Percentiles rank a stretch among this genome's conserved stretches.
phyloP scores from a whole-genome alignment of 2,888 invertebrate genomes.

The Trissolcus japonicus region DNA sequence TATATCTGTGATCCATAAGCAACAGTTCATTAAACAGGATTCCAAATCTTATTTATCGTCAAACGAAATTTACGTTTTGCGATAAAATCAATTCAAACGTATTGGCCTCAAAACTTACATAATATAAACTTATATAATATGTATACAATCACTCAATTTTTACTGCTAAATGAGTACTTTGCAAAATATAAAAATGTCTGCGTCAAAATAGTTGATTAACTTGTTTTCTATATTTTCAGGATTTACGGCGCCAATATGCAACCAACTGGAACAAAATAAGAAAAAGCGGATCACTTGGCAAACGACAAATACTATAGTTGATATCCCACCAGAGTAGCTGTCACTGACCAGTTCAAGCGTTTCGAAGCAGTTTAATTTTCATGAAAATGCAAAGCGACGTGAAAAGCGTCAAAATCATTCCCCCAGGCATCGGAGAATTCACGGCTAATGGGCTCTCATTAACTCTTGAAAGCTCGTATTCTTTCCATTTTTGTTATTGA shows the following conservation, averaged over 20 bases:
- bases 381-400: slow-evolving; percentile 47
- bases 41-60: neutral
- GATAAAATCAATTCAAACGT: neutral
- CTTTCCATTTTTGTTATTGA: too few relatives aligned
- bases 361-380: slow-evolving; percentile 47
- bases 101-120: too few relatives aligned
- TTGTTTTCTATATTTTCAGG: too few relatives aligned
- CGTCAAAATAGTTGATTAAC: too few relatives aligned
- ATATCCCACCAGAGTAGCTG: slow-evolving; percentile 42
- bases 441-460: slow-evolving; percentile 45
- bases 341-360: slow-evolving; percentile 41
- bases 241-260: too few relatives aligned
- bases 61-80: neutral
- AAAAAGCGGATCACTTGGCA: slow-evolving; percentile 39
- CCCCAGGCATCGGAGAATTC: slow-evolving; percentile 31
- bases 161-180: too few relatives aligned
- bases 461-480: neutral
- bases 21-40: slow-evolving; percentile 11
- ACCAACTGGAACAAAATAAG: slow-evolving; percentile 12
- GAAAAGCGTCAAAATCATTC: slow-evolving; percentile 52
- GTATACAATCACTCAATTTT: too few relatives aligned
- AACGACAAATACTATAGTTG: slow-evolving; percentile 46
- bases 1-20: slow-evolving; percentile 1
- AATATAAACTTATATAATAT: too few relatives aligned
- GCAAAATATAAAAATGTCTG: too few relatives aligned